Conservation (phyloP, 2,113 vertebrate genomes). For the Plecotus auritus region DNA sequence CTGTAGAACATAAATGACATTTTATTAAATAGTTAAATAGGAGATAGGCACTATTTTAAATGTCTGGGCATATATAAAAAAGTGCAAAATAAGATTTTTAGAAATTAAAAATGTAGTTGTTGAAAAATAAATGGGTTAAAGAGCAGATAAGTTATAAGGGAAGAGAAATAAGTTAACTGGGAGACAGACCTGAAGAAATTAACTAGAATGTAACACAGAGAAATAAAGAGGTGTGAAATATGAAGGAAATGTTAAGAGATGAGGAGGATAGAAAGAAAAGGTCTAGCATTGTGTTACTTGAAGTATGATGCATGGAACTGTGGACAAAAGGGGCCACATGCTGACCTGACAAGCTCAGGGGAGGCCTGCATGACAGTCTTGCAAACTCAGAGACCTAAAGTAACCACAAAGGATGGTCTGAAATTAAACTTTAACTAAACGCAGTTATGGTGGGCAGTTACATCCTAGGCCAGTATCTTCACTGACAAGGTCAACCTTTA, state of each 20-base stretch:
- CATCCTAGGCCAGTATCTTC: too few species aligned
- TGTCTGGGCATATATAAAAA: background rate
- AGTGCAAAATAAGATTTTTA: background rate
- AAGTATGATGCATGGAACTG: background rate
- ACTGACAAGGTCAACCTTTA: too few species aligned
- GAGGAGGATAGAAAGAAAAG: background rate
- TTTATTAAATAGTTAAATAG: background rate
- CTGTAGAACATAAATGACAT: background rate
- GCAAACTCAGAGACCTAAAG: too few species aligned
- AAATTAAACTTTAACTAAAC: too few species aligned
- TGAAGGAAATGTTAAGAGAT: background rate
- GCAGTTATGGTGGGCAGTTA: too few species aligned
- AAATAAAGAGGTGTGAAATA: background rate
- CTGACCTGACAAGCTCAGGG: too few species aligned
- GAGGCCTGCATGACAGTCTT: too few species aligned
- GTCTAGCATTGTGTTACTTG: background rate
- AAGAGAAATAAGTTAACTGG: background rate
- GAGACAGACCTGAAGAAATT: background rate
- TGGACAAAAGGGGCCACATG: too few species aligned
- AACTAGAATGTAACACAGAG: background rate
- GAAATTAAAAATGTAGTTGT: background rate
- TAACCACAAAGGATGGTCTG: too few species aligned
- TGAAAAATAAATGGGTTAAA: background rate
- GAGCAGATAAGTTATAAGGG: background rate
- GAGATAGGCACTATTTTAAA: background rate